Conservation (phyloP, 2,113 vertebrate genomes). For the Brienomyrus longianalis region DNA sequence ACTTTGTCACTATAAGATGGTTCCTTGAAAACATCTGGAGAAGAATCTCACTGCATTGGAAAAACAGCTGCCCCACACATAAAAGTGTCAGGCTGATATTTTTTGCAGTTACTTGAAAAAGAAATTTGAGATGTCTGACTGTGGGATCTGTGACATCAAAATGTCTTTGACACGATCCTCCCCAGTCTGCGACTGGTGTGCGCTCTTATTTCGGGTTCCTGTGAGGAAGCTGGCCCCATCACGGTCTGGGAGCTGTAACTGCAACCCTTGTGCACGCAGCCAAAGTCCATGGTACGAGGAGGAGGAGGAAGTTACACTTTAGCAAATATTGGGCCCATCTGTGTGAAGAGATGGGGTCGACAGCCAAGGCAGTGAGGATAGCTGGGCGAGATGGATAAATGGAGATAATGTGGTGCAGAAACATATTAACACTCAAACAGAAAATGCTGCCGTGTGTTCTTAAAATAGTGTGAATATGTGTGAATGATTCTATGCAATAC, state of each 20-base stretch:
- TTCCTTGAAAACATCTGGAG: slow-evolving; percentile 46
- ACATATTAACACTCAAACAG: background rate
- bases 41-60: slow-evolving; percentile 50
- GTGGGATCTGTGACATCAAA: slow-evolving; percentile 61
- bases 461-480: background rate
- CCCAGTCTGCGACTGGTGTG: slow-evolving; percentile 39
- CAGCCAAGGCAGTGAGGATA: background rate
- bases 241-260: slow-evolving; percentile 39
- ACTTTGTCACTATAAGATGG: slow-evolving; percentile 22
- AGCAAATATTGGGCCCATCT: slow-evolving; percentile 24
- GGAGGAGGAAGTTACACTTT: slow-evolving; percentile 25
- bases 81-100: slow-evolving; percentile 57
- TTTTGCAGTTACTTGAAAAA: slow-evolving; percentile 51
- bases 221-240: slow-evolving; percentile 36
- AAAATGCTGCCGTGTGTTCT: background rate
- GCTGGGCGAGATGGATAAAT: background rate
- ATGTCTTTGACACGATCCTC: slow-evolving; percentile 38
- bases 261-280: slow-evolving; percentile 30
- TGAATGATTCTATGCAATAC: background rate
- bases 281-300: background rate
- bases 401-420: background rate
- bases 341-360: background rate
- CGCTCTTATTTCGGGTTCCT: slow-evolving; percentile 58
- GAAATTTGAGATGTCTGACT: slow-evolving; percentile 61
- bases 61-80: slow-evolving; percentile 62